A percentile compares a stretch with the other conserved stretches of the same genome.
phyloP scores from a whole-genome alignment of 2,113 vertebrate genomes.

The Ranitomeya variabilis region DNA sequence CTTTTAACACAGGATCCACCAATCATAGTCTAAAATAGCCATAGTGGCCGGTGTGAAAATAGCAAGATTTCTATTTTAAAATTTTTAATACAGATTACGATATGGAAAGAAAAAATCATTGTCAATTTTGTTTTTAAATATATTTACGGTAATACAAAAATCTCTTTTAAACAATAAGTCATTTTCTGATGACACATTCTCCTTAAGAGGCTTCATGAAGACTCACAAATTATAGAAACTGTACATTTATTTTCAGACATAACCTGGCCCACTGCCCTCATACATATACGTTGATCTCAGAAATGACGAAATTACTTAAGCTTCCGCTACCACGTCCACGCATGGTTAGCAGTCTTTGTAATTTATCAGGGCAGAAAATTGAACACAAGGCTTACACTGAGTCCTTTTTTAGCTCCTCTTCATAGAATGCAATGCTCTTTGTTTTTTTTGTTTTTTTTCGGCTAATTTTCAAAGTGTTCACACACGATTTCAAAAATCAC shows the following conservation, averaged over 20 bases:
- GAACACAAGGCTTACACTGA: slow-evolving; percentile 75
- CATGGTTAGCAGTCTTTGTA: slow-evolving; percentile 77
- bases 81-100: too few relatives aligned
- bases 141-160: too few relatives aligned
- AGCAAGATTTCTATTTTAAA: too few relatives aligned
- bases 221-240: not conserved
- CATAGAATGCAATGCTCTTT: slow-evolving; percentile 69
- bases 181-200: too few relatives aligned
- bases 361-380: slow-evolving; percentile 86
- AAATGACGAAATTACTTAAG: slow-evolving; percentile 72
- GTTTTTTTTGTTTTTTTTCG: slow-evolving; percentile 60
- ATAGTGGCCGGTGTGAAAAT: too few relatives aligned
- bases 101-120: too few relatives aligned
- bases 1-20: too few relatives aligned
- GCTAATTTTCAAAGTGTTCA: slow-evolving; percentile 69
- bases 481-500: slow-evolving; percentile 68
- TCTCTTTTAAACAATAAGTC: too few relatives aligned
- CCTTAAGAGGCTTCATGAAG: not conserved
- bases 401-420: slow-evolving; percentile 69
- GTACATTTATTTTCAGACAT: slow-evolving; percentile 6
- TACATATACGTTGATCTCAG: slow-evolving; percentile 68
- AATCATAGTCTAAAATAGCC: too few relatives aligned
- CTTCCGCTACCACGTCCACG: slow-evolving; percentile 75
- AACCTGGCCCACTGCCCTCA: not conserved
- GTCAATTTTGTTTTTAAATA: too few relatives aligned